phyloP scores from a whole-genome alignment of 2,113 vertebrate genomes.

The Pterocles orientalis region DNA sequence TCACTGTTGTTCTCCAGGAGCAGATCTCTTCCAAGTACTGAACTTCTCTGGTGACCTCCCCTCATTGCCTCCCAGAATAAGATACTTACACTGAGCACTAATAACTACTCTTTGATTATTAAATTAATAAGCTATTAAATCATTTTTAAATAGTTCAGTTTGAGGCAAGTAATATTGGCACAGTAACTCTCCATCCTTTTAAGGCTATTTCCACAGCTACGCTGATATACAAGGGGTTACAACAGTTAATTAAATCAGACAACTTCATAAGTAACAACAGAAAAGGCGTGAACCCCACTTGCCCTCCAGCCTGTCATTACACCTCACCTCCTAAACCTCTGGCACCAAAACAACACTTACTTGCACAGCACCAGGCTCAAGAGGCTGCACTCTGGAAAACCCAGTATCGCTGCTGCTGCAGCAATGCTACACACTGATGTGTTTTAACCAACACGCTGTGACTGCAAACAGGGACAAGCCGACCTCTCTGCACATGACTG shows the following conservation, averaged over 20 bases:
- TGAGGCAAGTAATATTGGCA: rapidly evolving
- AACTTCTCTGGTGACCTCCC: background rate
- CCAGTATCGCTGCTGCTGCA: no score
- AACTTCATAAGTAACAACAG: background rate
- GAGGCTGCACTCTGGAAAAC: background rate
- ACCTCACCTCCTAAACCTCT: background rate
- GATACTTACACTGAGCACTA: background rate
- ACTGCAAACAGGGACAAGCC: background rate
- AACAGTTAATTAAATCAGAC: background rate
- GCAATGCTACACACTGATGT: background rate
- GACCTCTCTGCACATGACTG: background rate
- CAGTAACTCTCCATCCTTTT: no score
- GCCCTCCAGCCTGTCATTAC: background rate
- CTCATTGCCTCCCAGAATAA: background rate
- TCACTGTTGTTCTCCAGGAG: background rate
- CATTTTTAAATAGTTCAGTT: background rate
- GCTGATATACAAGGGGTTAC: background rate
- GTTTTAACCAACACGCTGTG: background rate
- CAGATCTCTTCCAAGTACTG: background rate
- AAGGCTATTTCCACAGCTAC: background rate
- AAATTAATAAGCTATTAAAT: background rate
- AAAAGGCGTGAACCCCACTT: background rate
- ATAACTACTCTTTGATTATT: background rate
- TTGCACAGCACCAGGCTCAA: background rate
- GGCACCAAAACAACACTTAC: background rate